Evolutionary conservation across 1,140 invertebrate genomes (phyloP), one percentile per base, ranked within the genome.

Genomic region (Eufriesea mexicana): DNA sequence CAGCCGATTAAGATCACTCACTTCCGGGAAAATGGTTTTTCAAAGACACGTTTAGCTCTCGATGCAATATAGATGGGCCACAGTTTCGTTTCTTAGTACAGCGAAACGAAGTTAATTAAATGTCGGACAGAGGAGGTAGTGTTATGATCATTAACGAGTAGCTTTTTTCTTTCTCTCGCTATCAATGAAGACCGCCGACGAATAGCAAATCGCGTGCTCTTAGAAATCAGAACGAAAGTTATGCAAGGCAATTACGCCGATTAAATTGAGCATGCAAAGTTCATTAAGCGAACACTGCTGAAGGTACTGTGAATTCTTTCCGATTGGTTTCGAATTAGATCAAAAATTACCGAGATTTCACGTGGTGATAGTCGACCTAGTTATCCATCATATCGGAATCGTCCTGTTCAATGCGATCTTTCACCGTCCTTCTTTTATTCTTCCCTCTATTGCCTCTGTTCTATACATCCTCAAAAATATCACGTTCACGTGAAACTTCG

Each of bases 51-150:
- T 73, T 80, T 25, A 16, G 4, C 9, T 12, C 18, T n/a, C 0
- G 23, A 23, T 45, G n/a, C 25, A 47, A 47, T 6, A 51, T 64
- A 64, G 28, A 57, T n/a, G 25, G 10, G 16, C 4, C 20, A 42
- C 28, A 67, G 59, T 55, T 47, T 62, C 7, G 14, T 55, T 57
- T 76, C 51, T 66, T 4, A 20, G 25, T 66, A 74, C 2, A 25
- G 49, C 9, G 49, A 75, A 74, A 35, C 18, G 25, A 49, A n/a
- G 8, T 66, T 81, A 78, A 78, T 83, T 68, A 78, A 81, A 78
- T 25, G 45, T 42, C 28, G 47, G 23, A 83, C 80, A 83, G 80
- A 78, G 80, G 64, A 54, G 57, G 55, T 70, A 83, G 80, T 83
- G 80, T 83, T 78, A n/a, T 23, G 35, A 83, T 57, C 61, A 28